A percentile compares a stretch with the other conserved stretches of the same genome.
phyloP scores from a whole-genome alignment of 2,113 vertebrate species.

The Pelecanoides urinatrix region DNA sequence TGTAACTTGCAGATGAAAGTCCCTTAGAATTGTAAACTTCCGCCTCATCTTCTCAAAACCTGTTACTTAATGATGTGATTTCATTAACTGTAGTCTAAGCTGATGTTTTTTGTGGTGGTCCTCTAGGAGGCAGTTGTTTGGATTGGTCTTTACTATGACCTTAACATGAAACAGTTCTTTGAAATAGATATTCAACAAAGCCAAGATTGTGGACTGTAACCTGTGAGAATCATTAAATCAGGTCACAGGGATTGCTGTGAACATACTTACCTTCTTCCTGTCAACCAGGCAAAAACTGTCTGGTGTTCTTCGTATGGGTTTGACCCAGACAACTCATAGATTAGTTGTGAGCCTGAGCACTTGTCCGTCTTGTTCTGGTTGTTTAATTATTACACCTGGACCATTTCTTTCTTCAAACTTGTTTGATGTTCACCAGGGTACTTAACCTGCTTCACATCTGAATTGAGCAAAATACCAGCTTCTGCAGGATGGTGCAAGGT shows the following conservation, averaged over 20 bases:
- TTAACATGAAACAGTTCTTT: accelerated
- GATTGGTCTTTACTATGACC: background rate
- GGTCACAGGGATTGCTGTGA: background rate
- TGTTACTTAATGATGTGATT: background rate
- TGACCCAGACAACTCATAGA: background rate
- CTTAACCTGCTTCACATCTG: background rate
- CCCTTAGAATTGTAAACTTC: background rate
- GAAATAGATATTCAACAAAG: background rate
- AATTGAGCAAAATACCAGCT: background rate
- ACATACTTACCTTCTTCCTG: background rate
- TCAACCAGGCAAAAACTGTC: background rate
- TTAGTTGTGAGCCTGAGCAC: background rate
- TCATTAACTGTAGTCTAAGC: too few relatives aligned
- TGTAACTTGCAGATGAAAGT: background rate
- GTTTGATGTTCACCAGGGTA: background rate
- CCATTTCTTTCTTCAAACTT: background rate
- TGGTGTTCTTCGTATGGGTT: background rate
- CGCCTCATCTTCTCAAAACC: background rate
- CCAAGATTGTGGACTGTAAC: background rate
- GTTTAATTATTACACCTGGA: background rate
- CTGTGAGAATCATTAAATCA: background rate
- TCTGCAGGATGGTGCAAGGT: background rate
- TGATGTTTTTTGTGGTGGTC: background rate
- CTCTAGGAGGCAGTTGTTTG: background rate
- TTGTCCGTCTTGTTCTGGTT: background rate